Base-by-base conservation (phyloP, 2,888 invertebrate genomes). In the Apodemia zela region DNA sequence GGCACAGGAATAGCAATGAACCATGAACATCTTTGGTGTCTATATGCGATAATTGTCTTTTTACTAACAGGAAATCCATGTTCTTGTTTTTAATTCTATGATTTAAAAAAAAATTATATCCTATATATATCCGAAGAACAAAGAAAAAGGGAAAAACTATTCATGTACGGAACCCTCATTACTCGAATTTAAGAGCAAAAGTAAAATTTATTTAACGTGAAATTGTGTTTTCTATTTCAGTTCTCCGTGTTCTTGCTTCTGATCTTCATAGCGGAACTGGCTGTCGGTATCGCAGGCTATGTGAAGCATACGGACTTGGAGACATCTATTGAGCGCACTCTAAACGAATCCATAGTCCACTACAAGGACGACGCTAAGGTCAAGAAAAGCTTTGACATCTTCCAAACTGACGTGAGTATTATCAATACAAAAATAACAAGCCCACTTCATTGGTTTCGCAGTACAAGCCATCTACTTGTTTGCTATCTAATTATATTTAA, bases 251-350 rank as follows among this genome's bases (percentile, higher is more conserved):
- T 98, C 73, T 89, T 98, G 77, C 92, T 96, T 63, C 82, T 97
- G 58, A 95, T 98, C 74, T 96, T 98, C 85, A 91, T 96, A 11
- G 88, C 97, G 70, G 98, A 98, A 89, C 87, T 97, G 73, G 96
- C 96, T 0, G 95, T 96, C 68, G 98, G 97, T 71, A 94, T 97
- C 76, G 95, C 95, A n/a, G 96, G 95, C 60, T 97, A 96, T 84
- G 92, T 96, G 69, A 95, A 95, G 84, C 94, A 95, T 64, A 92
- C 93, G 66, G 94, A 96, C 70, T 93, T 97, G 62, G 93, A 94
- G 73, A 82, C 85, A 0, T 94, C 95, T 77, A 89, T 98, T 71
- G 92, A 95, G 74, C 89, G 89, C 3, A 94, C 94, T 71, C 93
- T 98, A 77, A 96, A 95, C 87, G 88, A 88, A 62, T 96, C 94